Base-by-base conservation (phyloP, 2,113 vertebrate species). In the Amblyornis subalaris region DNA sequence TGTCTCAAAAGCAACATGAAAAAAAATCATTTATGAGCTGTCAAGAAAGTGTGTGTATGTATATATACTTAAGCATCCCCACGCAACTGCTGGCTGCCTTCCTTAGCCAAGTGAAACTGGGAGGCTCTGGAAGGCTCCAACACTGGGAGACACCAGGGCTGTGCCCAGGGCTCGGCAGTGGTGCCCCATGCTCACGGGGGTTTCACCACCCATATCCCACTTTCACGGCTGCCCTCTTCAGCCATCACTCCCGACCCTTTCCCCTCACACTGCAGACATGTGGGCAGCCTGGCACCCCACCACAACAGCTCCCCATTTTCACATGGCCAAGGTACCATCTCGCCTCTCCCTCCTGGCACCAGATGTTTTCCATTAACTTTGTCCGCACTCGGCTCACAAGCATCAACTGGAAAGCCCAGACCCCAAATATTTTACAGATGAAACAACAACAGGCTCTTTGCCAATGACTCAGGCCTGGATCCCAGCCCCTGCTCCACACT, bases 191-290 rank as follows among this genome's bases (percentile, higher is more conserved):
- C 20, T 12, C 42, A 18, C 24, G 6, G n/a, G 6, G 2, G 3
- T 64, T 64, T 72, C 53, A 50, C 9, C 29, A 47, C 13, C 20
- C 9, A 2, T 29, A 66, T 38, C 28, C 26, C 42, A 53, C 14
- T 60, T 25, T 20, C 44, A 50, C 1, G 2, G 33, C 18, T 22
- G 12, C 24, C 26, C 40, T 21, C 40, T 50, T 40, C 33, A 44
- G 25, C 38, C 70, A 36, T 21, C 0, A 0, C 17, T 74, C 26
- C 31, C 2, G 0, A 35, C 8, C 25, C n/a, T 73, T 22, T 22
- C 8, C 45, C 31, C 53, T 21, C 36, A 1, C 1, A 1, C 5
- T 7, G 19, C 18, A 48, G 61, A 29, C 21, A 26, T 0, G 0
- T 1, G 2, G 9, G 29, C 1, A 2, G 38, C 24, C 42, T 1